These are phyloP conservation scores for Lontra canadensis DNA, from an alignment of 2,113 vertebrate genomes.

Conservation along the genomic window DNA sequence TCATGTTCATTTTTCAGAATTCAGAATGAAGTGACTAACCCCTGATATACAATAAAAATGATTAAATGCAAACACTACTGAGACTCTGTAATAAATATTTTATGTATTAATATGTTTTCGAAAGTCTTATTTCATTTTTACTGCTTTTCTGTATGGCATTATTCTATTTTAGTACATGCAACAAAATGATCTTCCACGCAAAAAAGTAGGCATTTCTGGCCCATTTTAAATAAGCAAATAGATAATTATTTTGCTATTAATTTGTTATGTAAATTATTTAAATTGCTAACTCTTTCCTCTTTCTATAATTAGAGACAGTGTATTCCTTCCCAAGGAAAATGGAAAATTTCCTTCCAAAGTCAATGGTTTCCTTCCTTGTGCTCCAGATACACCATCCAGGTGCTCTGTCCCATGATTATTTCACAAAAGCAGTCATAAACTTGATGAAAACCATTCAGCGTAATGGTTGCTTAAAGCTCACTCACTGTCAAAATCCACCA, in stretches of 20 bases:
- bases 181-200: slow-evolving; percentile 32
- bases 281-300: slow-evolving; percentile 50
- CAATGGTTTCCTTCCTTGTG: neutral
- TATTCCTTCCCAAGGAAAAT: slow-evolving; percentile 24
- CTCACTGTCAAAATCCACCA: neutral
- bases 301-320: slow-evolving; percentile 23
- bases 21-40: slow-evolving; percentile 55
- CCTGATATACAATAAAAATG: slow-evolving; percentile 65
- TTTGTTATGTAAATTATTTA: slow-evolving; percentile 54
- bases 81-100: slow-evolving; percentile 65
- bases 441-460: neutral
- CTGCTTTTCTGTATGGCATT: neutral
- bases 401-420: neutral
- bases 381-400: neutral
- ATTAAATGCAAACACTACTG: slow-evolving; percentile 47
- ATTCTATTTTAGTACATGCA: slow-evolving; percentile 40
- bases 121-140: slow-evolving; percentile 56
- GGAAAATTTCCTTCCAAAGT: neutral
- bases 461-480: neutral
- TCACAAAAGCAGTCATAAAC: neutral
- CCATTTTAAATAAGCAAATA: slow-evolving; percentile 63
- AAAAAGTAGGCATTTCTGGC: slow-evolving; percentile 52
- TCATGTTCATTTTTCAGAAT: slow-evolving; percentile 61
- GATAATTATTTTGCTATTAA: slow-evolving; percentile 48
- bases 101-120: slow-evolving; percentile 52